phyloP scores from a whole-genome alignment of 2,113 vertebrate species.

The Mormoops blainvillei region DNA sequence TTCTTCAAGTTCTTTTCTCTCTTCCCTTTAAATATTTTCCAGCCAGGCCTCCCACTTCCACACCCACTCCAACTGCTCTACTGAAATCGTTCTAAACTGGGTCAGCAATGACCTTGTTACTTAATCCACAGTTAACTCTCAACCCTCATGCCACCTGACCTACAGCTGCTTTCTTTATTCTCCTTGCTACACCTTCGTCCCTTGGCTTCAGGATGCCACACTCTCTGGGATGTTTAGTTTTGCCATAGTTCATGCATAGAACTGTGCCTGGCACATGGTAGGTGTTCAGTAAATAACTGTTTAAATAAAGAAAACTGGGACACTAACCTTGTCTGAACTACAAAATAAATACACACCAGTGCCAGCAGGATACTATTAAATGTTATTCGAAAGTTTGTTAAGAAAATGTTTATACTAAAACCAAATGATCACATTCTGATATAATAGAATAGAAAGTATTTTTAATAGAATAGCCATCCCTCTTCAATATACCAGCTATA shows the following conservation, averaged over 20 bases:
- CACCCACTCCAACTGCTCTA: too few species aligned
- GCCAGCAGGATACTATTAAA: background rate
- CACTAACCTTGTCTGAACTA: background rate
- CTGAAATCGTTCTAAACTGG: background rate
- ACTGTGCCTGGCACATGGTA: background rate
- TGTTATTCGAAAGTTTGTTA: background rate
- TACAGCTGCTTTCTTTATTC: background rate
- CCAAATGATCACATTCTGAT: background rate
- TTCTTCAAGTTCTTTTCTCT: background rate
- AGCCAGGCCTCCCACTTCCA: background rate
- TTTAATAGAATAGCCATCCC: background rate
- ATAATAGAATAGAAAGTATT: background rate
- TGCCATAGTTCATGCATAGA: background rate
- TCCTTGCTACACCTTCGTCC: background rate
- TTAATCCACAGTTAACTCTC: background rate
- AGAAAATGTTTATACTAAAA: background rate
- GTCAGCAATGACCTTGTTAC: background rate
- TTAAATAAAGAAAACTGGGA: background rate
- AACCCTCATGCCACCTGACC: background rate
- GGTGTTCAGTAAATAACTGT: background rate
- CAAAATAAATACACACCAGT: background rate
- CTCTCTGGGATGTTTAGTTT: background rate
- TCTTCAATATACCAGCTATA: background rate
- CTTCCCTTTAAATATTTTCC: background rate
- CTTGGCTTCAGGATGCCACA: background rate